Base-by-base conservation (phyloP, 2,888 invertebrate species). In the Brachypterus glaber region DNA sequence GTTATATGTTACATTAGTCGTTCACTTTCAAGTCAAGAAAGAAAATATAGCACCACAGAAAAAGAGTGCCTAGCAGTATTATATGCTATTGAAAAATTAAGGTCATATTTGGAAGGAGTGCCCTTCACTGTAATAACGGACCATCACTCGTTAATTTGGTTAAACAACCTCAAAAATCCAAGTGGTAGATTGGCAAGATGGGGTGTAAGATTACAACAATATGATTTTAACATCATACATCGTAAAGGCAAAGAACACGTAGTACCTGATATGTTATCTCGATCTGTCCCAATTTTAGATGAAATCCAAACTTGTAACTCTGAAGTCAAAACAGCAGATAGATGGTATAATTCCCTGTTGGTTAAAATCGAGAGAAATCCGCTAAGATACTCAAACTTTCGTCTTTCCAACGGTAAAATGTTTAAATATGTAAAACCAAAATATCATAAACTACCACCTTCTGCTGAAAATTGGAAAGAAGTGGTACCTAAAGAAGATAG, bases 31-130 rank as follows among this genome's bases (percentile, higher is more conserved):
- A 7, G 9, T 17, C 11, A 33, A n/a, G 45, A 47, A 30, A 15
- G 35, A 4, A 43, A 47, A 18, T 46, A 41, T 18, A 30, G 32
- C 1, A 33, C 33, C 1, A 46, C 44, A 7, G 44, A 45, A 21
- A 7, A 32, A 9, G 45, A 45, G 30, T 42, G 36, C 26, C 30
- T 41, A 2, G 40, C 40, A 1, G 45, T 44, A 3, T 4, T 45
- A 9, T 45, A 35, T 17, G 31, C 27, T 2, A 16, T 45, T 2
- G 31, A 40, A 11, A 40, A 44, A 27, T 34, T 44, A 13, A 12
- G 45, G 2, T 33, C 37, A 2, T 45, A 44, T 30, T 15, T 45
- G 14, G 45, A 45, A 31, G 41, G 43, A 1, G 24, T 30, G 1
- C 3, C 18, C 3, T 45, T 45, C 30, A 44, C 13, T 1, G 30